A percentile compares a stretch with the other conserved stretches of the same genome.
Evolutionary conservation across 2,888 invertebrate genomes (phyloP).

Genomic region (Crepidodera aurea): DNA sequence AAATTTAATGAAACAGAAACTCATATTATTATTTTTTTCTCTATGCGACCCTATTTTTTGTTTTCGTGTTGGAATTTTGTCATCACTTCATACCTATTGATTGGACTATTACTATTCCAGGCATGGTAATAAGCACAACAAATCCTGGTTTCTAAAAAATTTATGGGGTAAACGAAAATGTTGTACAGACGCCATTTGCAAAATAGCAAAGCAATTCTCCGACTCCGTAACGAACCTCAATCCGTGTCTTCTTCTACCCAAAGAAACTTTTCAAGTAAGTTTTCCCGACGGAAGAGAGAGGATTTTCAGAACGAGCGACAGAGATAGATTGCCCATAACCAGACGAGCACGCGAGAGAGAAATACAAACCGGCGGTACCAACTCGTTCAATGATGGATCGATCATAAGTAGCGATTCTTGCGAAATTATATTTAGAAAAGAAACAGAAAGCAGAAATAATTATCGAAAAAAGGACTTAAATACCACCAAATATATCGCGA

Average conservation of each 20-base stretch:
- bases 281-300: slow-evolving; percentile 13
- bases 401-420: neutral
- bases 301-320: too few species aligned
- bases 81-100: too few species aligned
- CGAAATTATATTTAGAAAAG: neutral
- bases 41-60: too few species aligned
- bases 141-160: slow-evolving; percentile 45
- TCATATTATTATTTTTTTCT: too few species aligned
- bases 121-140: slow-evolving; percentile 34
- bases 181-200: slow-evolving; percentile 42
- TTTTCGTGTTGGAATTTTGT: too few species aligned
- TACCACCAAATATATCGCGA: neutral
- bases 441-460: neutral
- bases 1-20: too few species aligned
- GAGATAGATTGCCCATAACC: too few species aligned
- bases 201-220: slow-evolving; percentile 38
- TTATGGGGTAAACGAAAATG: slow-evolving; percentile 39
- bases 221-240: slow-evolving; percentile 39
- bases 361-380: neutral
- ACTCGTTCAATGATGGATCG: neutral
- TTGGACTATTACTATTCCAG: slow-evolving; percentile 14
- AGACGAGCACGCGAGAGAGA: too few species aligned
- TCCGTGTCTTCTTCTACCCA: slow-evolving; percentile 31
- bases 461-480: neutral
- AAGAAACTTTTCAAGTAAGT: slow-evolving; percentile 37